Conservation (phyloP, 2,113 vertebrate species). For the Microcebus lehilahytsara region DNA sequence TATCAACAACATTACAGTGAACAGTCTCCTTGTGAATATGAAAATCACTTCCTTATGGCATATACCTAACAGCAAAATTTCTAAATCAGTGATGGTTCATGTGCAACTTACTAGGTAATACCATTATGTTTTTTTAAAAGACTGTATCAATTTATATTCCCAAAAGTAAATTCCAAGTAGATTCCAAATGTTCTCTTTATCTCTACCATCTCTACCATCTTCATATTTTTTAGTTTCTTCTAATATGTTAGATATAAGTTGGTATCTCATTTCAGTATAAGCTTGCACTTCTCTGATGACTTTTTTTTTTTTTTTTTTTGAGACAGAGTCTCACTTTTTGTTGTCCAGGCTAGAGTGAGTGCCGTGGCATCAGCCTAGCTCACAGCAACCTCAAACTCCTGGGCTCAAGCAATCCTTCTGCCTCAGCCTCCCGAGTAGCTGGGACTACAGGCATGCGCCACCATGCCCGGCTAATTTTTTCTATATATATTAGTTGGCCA, state of each 20-base stretch:
- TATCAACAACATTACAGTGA: background rate
- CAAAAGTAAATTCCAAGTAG: too few relatives aligned
- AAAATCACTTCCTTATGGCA: background rate
- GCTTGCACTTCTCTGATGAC: background rate
- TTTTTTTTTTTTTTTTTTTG: background rate
- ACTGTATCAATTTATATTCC: background rate
- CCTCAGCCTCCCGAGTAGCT: too few relatives aligned
- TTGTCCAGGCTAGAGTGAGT: too few relatives aligned
- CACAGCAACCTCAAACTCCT: too few relatives aligned
- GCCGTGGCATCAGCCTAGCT: too few relatives aligned
- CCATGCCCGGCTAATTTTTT: too few relatives aligned
- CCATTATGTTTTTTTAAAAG: background rate
- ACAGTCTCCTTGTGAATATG: background rate
- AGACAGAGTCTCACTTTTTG: too few relatives aligned
- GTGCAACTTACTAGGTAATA: background rate
- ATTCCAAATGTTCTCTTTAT: background rate
- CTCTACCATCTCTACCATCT: background rate
- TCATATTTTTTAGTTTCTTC: background rate
- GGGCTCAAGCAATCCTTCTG: too few relatives aligned
- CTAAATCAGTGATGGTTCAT: background rate
- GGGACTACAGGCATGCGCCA: too few relatives aligned
- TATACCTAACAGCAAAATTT: background rate
- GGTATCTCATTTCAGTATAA: background rate
- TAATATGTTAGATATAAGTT: background rate
- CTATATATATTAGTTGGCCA: too few relatives aligned